Percentiles rank a stretch among this genome's conserved stretches.
These are phyloP conservation scores for Parambassis ranga DNA, from an alignment of 2,797 vertebrate species.

Conservation along the genomic window DNA sequence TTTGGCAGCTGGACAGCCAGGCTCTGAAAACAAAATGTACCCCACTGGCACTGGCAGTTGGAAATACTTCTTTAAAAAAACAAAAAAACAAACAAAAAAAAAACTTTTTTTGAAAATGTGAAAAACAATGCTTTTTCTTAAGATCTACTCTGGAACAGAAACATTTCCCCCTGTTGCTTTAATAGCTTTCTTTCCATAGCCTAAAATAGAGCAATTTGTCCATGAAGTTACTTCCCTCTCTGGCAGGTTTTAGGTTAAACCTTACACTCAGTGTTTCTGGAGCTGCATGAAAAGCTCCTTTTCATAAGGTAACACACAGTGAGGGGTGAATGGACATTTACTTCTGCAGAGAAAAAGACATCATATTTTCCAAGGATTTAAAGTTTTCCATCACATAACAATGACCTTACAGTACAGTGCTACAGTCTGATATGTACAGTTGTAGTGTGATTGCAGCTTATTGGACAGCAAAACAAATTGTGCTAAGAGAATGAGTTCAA, in stretches of 20 bases:
- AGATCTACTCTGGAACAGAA: slow-evolving; percentile 47
- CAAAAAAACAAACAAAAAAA: slow-evolving; percentile 35
- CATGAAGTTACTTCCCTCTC: slow-evolving; percentile 46
- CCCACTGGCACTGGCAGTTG: not conserved
- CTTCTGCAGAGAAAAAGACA: not conserved
- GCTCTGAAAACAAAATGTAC: slow-evolving; percentile 46
- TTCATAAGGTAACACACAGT: slow-evolving; percentile 18
- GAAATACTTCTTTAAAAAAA: slow-evolving; percentile 47
- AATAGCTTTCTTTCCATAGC: slow-evolving; percentile 48
- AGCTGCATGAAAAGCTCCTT: slow-evolving; percentile 54
- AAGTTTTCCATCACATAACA: no score
- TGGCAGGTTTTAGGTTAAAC: slow-evolving; percentile 71
- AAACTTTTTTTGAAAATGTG: slow-evolving; percentile 37
- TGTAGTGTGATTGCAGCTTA: no score
- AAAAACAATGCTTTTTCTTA: slow-evolving; percentile 25
- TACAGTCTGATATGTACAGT: no score
- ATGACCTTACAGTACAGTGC: no score
- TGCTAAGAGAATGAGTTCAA: no score
- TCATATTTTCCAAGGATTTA: not conserved
- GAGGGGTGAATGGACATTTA: slow-evolving; percentile 18
- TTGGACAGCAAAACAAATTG: not conserved
- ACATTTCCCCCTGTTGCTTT: slow-evolving; percentile 37
- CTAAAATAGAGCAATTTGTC: slow-evolving; percentile 56
- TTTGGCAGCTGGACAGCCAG: slow-evolving; percentile 40
- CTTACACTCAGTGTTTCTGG: slow-evolving; percentile 72